Base-by-base conservation (phyloP, 2,888 invertebrate species). In the Salticus scenicus region DNA sequence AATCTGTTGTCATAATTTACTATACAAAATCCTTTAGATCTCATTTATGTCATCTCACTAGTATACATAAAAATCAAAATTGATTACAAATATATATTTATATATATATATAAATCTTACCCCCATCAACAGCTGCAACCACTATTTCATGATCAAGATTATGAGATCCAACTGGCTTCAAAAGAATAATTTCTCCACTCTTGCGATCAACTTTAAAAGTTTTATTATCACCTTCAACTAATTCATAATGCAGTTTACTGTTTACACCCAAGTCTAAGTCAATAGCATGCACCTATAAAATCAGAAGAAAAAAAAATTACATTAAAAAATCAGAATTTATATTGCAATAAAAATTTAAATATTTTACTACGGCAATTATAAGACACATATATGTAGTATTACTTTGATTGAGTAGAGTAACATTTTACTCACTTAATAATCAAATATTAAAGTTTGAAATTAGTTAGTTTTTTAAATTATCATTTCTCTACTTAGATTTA, bases 241-340 rank as follows among this genome's bases (percentile, higher is more conserved):
- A 93, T 91, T 97, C 96, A 92, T 97, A 98, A 30, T 96, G 94
- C 12, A 96, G 95, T 92, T 96, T 95, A 37, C 97, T 97, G 92
- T 98, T 98, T 91, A 96, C 96, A 87, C 94, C 95, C 89, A 95
- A 95, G 92, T 98, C 98, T 90, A 94, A 93, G 92, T 98, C 98
- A 57, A 96, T 93, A 12, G 98, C 98, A 90, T 94, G 95, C 51
- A 98, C 96, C 93, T 93, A 89, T 47, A 74, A 78, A 47, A 37
- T 42, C 12, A 73, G n/a, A n/a, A n/a, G n/a, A n/a, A n/a, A n/a
- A 14, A 78, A 27, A 47, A 8, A 5, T 37, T 2, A 7, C 12
- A 42, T 28, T 24, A 20, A 42, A 47, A 14, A 12, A 42, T 5
- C 20, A 41, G 12, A 17, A 24, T 14, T 71, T 72, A 14, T 28